These are phyloP conservation scores for Hydraecia micacea DNA, from an alignment of 2,888 invertebrate genomes.

Conservation along the genomic window DNA sequence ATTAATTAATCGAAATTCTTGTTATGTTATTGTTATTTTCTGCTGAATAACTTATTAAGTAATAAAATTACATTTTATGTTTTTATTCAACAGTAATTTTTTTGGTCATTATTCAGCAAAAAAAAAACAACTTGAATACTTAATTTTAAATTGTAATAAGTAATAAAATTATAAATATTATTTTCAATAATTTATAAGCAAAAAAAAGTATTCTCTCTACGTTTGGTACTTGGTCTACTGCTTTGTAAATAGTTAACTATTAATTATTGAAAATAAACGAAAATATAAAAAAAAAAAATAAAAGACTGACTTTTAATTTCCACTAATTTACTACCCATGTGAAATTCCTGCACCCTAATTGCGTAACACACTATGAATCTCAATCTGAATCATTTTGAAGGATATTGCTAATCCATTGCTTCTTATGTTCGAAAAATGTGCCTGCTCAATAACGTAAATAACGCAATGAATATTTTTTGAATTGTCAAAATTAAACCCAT, in stretches of 20 bases:
- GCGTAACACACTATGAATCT: no score
- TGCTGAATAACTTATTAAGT: slow-evolving; percentile 23
- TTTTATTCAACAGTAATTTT: slow-evolving; percentile 1
- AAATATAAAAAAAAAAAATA: slow-evolving; percentile 10
- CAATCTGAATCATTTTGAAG: no score
- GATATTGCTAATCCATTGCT: no score
- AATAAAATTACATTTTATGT: not conserved
- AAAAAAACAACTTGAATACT: slow-evolving; percentile 25
- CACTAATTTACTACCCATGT: no score
- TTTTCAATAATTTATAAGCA: slow-evolving; percentile 42
- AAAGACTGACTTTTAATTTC: not conserved
- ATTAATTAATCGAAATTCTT: slow-evolving; percentile 33
- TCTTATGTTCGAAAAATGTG: no score
- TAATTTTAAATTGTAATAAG: slow-evolving; percentile 28
- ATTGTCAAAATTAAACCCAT: no score
- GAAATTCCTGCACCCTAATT: no score
- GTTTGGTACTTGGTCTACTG: slow-evolving; percentile 67
- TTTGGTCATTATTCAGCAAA: slow-evolving; percentile 40
- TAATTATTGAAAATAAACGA: slow-evolving; percentile 53
- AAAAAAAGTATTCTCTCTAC: slow-evolving; percentile 54
- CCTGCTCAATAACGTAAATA: no score
- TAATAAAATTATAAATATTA: slow-evolving; percentile 15
- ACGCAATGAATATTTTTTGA: no score
- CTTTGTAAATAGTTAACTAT: slow-evolving; percentile 65
- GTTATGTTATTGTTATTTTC: slow-evolving; percentile 15